Conservation (phyloP, 2,888 invertebrate genomes). For the Athripsodes cinereus region DNA sequence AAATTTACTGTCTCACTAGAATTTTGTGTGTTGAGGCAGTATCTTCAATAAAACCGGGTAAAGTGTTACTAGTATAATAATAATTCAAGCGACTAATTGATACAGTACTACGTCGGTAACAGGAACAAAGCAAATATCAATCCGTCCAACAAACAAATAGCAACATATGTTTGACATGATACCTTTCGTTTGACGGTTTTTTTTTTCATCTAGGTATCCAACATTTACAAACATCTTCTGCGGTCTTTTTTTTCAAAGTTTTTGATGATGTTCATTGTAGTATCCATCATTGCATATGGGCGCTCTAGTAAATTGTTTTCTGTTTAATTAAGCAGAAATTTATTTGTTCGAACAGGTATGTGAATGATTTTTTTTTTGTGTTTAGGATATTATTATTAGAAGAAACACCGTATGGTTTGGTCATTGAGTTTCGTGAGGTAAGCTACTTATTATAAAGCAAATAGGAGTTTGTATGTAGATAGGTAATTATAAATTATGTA, state of each 20-base stretch:
- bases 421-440: no score
- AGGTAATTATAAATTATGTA: no score
- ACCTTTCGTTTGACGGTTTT: constrained; percentile 3
- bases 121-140: constrained; percentile 23
- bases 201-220: not conserved
- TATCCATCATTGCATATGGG: not conserved
- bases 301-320: not conserved
- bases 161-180: constrained; percentile 27
- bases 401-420: no score
- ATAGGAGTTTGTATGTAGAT: no score
- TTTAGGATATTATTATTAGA: no score
- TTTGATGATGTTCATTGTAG: constrained; percentile 1
- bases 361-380: no score
- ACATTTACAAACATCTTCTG: no score
- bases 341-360: not conserved
- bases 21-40: no score
- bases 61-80: constrained; percentile 7
- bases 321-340: constrained; percentile 1
- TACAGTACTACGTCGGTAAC: not conserved
- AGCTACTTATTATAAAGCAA: no score
- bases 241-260: constrained; percentile 17
- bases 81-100: constrained; percentile 19
- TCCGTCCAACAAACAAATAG: constrained; percentile 21
- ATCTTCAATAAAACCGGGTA: no score
- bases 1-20: no score